Conservation (phyloP, 2,888 invertebrate species). For the Trissolcus brochymenae region DNA sequence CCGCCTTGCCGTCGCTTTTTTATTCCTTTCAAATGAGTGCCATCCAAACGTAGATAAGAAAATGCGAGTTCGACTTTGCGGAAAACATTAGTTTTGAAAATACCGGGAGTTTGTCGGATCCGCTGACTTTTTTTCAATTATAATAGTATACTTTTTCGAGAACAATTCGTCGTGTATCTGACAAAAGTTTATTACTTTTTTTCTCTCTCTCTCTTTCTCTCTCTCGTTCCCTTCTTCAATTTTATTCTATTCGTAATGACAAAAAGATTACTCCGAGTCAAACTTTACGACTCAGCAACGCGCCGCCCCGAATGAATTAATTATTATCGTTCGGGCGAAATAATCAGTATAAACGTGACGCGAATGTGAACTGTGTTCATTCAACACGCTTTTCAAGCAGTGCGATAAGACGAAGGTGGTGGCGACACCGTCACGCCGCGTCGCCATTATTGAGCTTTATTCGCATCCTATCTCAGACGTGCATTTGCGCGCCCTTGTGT, state of each 20-base stretch:
- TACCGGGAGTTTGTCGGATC: conserved; percentile 55
- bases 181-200: conserved; percentile 47
- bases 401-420: conserved; percentile 7
- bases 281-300: conserved; percentile 11
- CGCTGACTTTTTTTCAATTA: conserved; percentile 50
- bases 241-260: conserved; percentile 27
- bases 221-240: neutral
- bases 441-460: conserved; percentile 70
- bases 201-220: neutral
- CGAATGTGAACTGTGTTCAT: neutral
- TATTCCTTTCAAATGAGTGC: conserved; percentile 54
- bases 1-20: conserved; percentile 43
- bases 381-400: conserved; percentile 8
- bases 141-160: conserved; percentile 23
- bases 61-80: conserved; percentile 58
- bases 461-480: conserved; percentile 52
- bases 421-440: conserved; percentile 49
- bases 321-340: conserved; percentile 6
- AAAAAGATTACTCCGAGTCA: conserved; percentile 24
- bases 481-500: conserved; percentile 47
- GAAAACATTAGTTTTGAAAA: conserved; percentile 53
- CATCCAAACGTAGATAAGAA: conserved; percentile 57
- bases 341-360: conserved; percentile 7
- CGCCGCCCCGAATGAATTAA: conserved; percentile 15
- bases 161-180: conserved; percentile 36